Evolutionary conservation across 2,888 invertebrate species (phyloP).

Genomic region (Ophraella communa): DNA sequence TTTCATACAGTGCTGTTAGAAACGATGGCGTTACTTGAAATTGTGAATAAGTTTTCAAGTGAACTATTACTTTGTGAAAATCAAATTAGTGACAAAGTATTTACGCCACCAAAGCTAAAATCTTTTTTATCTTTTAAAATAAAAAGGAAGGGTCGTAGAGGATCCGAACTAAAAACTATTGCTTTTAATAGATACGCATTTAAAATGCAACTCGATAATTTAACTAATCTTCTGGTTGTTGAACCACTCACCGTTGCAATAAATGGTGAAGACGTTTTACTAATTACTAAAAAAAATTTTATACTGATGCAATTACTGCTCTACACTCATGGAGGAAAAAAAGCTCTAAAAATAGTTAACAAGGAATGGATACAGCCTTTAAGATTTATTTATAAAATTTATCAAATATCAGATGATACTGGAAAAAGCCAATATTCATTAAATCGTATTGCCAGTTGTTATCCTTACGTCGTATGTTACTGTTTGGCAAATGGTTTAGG

Average conservation of each 20-base stretch:
- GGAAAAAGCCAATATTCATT: not conserved
- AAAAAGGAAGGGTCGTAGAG: not conserved
- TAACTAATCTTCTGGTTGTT: not conserved
- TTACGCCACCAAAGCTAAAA: not conserved
- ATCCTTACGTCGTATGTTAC: not conserved
- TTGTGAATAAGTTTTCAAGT: not conserved
- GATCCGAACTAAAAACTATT: not conserved
- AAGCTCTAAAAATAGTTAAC: not conserved
- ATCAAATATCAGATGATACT: not conserved
- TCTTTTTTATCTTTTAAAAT: not conserved
- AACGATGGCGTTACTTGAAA: not conserved
- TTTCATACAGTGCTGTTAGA: not conserved
- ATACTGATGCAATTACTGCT: not conserved
- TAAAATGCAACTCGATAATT: not conserved
- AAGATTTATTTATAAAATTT: not conserved
- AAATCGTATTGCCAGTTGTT: not conserved
- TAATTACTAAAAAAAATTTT: not conserved
- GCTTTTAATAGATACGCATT: not conserved
- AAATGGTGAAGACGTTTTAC: not conserved
- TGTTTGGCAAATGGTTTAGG: not conserved
- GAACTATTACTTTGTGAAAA: not conserved
- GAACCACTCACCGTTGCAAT: not conserved
- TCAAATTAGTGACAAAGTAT: not conserved
- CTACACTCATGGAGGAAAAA: not conserved
- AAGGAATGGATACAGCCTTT: not conserved